Percentiles rank a stretch among this genome's conserved stretches.
Evolutionary conservation across 2,113 vertebrate genomes (phyloP).

Genomic region (Tenebrosternarchus preto): DNA sequence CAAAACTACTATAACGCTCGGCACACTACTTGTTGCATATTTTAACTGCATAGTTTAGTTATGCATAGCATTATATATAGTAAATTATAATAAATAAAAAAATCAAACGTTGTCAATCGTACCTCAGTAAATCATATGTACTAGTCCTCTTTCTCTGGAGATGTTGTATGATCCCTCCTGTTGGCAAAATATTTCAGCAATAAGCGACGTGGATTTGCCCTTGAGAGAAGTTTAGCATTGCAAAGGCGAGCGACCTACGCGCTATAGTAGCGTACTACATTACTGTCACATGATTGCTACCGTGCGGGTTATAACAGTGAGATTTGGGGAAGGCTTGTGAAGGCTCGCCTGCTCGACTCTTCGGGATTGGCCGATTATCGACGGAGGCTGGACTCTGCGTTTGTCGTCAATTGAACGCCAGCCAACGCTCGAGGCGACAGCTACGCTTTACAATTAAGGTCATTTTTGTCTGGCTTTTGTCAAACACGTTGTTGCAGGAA

Average conservation of each 20-base stretch:
- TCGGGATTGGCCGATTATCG: slow-evolving; percentile 75
- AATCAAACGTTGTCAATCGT: slow-evolving; percentile 17
- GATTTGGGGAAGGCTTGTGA: slow-evolving; percentile 76
- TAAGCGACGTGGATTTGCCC: slow-evolving; percentile 24
- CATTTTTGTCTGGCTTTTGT: slow-evolving; percentile 8
- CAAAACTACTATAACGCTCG: too few species aligned
- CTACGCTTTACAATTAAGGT: background rate
- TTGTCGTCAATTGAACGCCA: slow-evolving; percentile 65
- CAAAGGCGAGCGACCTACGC: slow-evolving; percentile 57
- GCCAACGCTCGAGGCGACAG: background rate
- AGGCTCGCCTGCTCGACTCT: slow-evolving; percentile 83
- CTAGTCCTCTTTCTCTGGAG: background rate
- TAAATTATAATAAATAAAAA: background rate
- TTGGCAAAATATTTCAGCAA: slow-evolving; percentile 12
- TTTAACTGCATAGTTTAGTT: too few species aligned
- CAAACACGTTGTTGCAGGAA: background rate
- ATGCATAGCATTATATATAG: too few species aligned
- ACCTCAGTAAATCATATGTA: slow-evolving; percentile 13
- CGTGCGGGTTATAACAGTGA: slow-evolving; percentile 65
- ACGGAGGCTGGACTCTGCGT: slow-evolving; percentile 61
- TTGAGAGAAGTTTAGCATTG: slow-evolving; percentile 61
- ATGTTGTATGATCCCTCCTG: background rate
- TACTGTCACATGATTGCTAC: slow-evolving; percentile 73
- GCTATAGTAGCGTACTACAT: slow-evolving; percentile 63
- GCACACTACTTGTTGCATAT: too few species aligned